Percentiles rank a stretch among this genome's conserved stretches.
Evolutionary conservation across 2,888 invertebrate species (phyloP).

Genomic region (Agapetus fuscipes): DNA sequence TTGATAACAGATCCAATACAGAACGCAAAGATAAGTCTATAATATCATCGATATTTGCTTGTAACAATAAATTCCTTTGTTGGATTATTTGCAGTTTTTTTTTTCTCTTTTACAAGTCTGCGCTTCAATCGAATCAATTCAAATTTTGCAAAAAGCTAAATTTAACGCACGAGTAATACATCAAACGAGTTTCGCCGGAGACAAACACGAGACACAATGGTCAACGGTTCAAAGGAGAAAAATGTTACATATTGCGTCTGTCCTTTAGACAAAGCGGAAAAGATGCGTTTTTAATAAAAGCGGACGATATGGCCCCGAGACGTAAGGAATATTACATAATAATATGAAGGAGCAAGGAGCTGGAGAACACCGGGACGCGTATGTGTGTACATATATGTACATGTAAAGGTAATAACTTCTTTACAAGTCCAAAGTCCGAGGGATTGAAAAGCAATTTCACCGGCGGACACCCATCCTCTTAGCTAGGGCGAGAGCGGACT

Average conservation of each 20-base stretch:
- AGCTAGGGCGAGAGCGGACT: conserved; percentile 23
- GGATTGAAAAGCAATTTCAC: conserved; percentile 53
- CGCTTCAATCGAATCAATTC: too few relatives aligned
- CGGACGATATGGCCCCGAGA: conserved; percentile 27
- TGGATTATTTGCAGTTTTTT: too few relatives aligned
- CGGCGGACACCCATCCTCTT: conserved; percentile 43
- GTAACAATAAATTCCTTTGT: too few relatives aligned
- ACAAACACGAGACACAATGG: conserved; percentile 13
- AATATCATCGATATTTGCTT: too few relatives aligned
- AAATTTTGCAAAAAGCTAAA: neutral
- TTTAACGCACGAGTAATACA: conserved; percentile 1
- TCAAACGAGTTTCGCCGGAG: conserved; percentile 4
- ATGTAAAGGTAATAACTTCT: conserved; percentile 50
- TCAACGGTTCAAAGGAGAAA: conserved; percentile 13
- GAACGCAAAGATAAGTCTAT: too few relatives aligned
- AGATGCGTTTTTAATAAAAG: conserved; percentile 40
- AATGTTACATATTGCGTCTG: conserved; percentile 2
- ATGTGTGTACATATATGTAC: too few relatives aligned
- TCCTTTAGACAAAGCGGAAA: conserved; percentile 18
- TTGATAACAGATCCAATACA: too few relatives aligned
- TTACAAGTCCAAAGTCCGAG: conserved; percentile 53
- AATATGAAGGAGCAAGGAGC: conserved; percentile 33
- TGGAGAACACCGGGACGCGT: neutral
- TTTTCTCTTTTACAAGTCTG: too few relatives aligned
- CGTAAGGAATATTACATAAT: conserved; percentile 50